Base-by-base conservation (phyloP, 2,113 vertebrate genomes). In the Carettochelys insculpta region DNA sequence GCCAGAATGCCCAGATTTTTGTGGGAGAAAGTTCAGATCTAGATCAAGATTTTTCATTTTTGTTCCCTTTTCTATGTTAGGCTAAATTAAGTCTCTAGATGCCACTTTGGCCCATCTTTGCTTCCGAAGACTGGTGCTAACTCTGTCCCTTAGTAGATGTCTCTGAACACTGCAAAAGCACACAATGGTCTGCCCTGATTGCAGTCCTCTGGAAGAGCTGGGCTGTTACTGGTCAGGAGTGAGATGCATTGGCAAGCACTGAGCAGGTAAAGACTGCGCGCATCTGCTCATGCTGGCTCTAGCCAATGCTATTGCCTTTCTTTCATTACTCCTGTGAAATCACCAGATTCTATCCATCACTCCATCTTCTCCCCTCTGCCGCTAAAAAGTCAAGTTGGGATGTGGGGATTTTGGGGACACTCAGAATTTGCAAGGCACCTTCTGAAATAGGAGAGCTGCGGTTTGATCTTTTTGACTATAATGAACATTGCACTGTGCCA, bases 41-140 rank as follows among this genome's bases (percentile, higher is more conserved):
- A 61, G 82, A 51, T 34, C 2, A 43, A 77, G 41, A 56, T 92
- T 95, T 93, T 92, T 12, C 14, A 8, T n/a, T n/a, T n/a, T n/a
- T n/a, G 11, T 43, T 85, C 54, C 83, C 58, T 20, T 77, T 77
- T 54, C 83, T 77, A 10, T 75, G 16, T 17, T 29, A 24, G 83
- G 71, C 45, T 24, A 48, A 76, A 77, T 73, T 20, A 80, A 89
- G 88, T 25, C 79, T 11, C 17, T 38, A 3, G 43, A 87, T 31
- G 43, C 61, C 79, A 91, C n/a, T n/a, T n/a, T n/a, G 41, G 61
- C 43, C 31, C 81, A 31, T 52, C 61, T 83, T 89, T 77, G 85
- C 82, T 47, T 87, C 81, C 3, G 5, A 75, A 89, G 20, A 1
- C 34, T n/a, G n/a, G n/a, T n/a, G n/a, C 77, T 68, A 2, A 16